Percentiles rank a stretch among this genome's conserved stretches.
Conservation (phyloP, 2,113 vertebrate genomes). For the Guaruba guarouba region DNA sequence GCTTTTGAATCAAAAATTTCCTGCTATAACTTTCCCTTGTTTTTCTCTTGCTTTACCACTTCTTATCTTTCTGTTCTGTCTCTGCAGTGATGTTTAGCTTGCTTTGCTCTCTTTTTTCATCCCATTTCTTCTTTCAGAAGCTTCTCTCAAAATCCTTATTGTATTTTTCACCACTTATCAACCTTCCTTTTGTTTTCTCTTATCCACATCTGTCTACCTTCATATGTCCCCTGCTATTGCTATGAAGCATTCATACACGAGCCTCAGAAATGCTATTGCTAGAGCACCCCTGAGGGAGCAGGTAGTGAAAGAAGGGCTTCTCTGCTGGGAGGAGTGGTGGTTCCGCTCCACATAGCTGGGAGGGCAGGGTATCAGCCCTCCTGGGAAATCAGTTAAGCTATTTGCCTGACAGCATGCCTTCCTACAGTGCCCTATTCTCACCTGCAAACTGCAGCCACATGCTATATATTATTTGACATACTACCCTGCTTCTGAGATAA, state of each 20-base stretch:
- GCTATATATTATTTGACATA: background rate
- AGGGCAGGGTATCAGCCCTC: background rate
- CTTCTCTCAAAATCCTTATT: background rate
- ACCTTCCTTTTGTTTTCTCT: background rate
- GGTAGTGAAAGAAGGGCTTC: background rate
- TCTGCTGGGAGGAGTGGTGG: background rate
- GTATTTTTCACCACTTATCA: background rate
- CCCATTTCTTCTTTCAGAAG: background rate
- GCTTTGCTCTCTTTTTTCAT: background rate
- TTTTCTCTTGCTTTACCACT: background rate
- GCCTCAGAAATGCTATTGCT: background rate
- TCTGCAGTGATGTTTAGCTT: background rate
- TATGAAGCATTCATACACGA: background rate
- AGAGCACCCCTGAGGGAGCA: background rate
- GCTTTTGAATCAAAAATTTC: background rate
- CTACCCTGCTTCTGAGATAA: background rate
- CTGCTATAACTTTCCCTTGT: background rate
- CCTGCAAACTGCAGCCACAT: background rate
- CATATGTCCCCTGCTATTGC: background rate
- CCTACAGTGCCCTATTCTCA: background rate
- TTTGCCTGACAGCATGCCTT: background rate
- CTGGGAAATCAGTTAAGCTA: background rate
- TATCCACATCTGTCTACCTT: background rate
- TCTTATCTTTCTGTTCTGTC: background rate
- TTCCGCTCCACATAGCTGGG: background rate